Percentiles rank a stretch among this genome's conserved stretches.
Evolutionary conservation across 2,888 invertebrate species (phyloP).

Genomic region (Sphinx pinastri): DNA sequence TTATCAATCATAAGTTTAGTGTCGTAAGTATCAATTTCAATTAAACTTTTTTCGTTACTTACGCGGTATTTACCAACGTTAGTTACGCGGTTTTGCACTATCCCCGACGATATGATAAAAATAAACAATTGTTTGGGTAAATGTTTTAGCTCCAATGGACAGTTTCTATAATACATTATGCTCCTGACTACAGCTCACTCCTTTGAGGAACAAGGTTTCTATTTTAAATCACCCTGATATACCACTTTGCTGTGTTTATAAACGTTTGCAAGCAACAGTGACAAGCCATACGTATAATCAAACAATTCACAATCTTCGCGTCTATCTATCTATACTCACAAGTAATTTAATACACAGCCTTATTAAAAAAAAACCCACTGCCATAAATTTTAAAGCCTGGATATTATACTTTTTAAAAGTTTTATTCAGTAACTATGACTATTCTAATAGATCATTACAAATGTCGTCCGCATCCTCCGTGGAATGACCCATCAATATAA

Average conservation of each 20-base stretch:
- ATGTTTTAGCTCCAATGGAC: slow-evolving; percentile 14
- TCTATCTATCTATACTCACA: slow-evolving; percentile 65
- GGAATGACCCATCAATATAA: not conserved
- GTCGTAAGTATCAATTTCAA: too few species aligned
- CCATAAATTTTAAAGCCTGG: slow-evolving; percentile 62
- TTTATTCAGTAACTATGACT: slow-evolving; percentile 53
- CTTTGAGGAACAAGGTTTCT: slow-evolving; percentile 12
- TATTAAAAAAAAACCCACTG: slow-evolving; percentile 73
- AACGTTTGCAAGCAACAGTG: slow-evolving; percentile 29
- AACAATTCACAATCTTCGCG: slow-evolving; percentile 59
- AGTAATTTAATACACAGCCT: slow-evolving; percentile 77
- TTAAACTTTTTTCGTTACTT: too few species aligned
- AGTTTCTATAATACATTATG: slow-evolving; percentile 5
- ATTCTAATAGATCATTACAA: slow-evolving; percentile 46
- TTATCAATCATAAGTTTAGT: too few species aligned
- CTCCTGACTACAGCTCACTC: slow-evolving; percentile 12
- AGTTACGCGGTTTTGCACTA: too few species aligned
- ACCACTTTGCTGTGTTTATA: slow-evolving; percentile 20
- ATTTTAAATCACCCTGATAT: slow-evolving; percentile 17
- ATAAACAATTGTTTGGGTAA: slow-evolving; percentile 1
- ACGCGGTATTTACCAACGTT: too few species aligned
- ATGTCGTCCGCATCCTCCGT: slow-evolving; percentile 29
- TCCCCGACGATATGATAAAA: too few species aligned
- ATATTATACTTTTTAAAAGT: slow-evolving; percentile 42
- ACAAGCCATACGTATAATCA: slow-evolving; percentile 43